A percentile compares a stretch with the other conserved stretches of the same genome.
phyloP scores from a whole-genome alignment of 2,888 invertebrate species.

The Teleiodes luculella region DNA sequence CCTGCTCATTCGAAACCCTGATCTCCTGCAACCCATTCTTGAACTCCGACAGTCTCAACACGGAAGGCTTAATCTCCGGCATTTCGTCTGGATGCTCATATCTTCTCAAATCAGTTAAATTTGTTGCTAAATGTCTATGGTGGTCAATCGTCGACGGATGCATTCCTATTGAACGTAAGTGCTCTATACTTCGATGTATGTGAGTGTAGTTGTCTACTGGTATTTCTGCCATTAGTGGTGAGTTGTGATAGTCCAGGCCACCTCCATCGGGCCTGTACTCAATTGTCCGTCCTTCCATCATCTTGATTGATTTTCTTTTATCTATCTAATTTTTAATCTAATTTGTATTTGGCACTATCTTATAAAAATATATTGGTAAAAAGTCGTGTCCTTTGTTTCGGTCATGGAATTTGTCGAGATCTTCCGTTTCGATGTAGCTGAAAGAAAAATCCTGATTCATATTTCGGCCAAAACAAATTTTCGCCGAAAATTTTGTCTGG shows the following conservation, averaged over 20 bases:
- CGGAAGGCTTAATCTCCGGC: slow-evolving; percentile 73
- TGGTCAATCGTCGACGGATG: slow-evolving; percentile 60
- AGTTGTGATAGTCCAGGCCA: slow-evolving; percentile 82
- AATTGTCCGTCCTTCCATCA: slow-evolving; percentile 78
- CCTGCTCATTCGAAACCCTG: slow-evolving; percentile 58
- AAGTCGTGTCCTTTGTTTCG: slow-evolving; percentile 45
- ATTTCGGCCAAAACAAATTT: slow-evolving; percentile 12
- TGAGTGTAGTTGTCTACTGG: slow-evolving; percentile 82
- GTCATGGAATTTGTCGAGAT: slow-evolving; percentile 76
- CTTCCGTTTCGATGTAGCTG: slow-evolving; percentile 68
- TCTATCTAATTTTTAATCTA: slow-evolving; percentile 64
- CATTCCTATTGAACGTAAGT: slow-evolving; percentile 80
- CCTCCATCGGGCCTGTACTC: slow-evolving; percentile 79
- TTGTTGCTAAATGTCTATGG: slow-evolving; percentile 69
- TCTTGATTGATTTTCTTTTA: slow-evolving; percentile 52
- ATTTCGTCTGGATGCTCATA: slow-evolving; percentile 74
- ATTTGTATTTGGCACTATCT: slow-evolving; percentile 69
- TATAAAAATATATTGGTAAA: slow-evolving; percentile 65
- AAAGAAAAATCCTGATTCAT: slow-evolving; percentile 36
- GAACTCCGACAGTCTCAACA: slow-evolving; percentile 71
- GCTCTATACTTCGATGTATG: slow-evolving; percentile 82
- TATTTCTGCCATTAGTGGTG: slow-evolving; percentile 83
- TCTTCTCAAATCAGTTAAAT: slow-evolving; percentile 69
- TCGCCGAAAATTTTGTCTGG: slow-evolving; percentile 46
- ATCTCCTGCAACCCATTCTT: slow-evolving; percentile 70